phyloP scores from a whole-genome alignment of 2,113 vertebrate species.

The Ciconia stormi region DNA sequence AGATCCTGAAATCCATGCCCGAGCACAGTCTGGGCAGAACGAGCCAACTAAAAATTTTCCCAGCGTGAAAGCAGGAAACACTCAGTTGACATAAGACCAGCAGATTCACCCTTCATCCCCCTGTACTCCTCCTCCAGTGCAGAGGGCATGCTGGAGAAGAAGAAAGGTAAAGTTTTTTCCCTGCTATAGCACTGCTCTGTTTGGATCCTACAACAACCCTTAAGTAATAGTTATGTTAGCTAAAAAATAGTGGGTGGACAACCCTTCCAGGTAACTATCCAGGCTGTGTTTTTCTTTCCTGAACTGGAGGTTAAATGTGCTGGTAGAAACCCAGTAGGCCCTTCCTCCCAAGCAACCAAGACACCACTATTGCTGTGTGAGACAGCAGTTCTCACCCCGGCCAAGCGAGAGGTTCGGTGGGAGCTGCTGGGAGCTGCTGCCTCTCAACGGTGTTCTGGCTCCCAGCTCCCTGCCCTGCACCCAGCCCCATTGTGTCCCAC shows the following conservation, averaged over 20 bases:
- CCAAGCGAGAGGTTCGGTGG: background rate
- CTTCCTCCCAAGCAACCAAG: background rate
- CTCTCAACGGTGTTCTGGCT: background rate
- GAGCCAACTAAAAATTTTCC: background rate
- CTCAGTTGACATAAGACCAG: background rate
- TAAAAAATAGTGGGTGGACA: background rate
- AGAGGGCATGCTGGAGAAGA: background rate
- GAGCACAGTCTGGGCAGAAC: background rate
- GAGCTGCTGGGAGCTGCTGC: background rate
- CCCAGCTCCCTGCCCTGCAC: background rate
- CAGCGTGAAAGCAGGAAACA: background rate
- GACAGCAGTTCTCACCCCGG: background rate
- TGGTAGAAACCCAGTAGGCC: background rate
- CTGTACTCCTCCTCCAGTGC: background rate
- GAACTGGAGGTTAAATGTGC: background rate
- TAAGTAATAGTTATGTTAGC: background rate
- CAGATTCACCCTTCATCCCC: background rate
- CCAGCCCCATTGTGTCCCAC: background rate
- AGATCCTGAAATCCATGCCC: background rate
- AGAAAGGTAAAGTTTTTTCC: background rate
- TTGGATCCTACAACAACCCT: background rate
- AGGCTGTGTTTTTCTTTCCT: background rate
- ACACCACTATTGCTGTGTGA: background rate
- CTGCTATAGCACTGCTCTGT: background rate
- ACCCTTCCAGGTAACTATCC: background rate